Base-by-base conservation (phyloP, 2,888 invertebrate species). In the Drosophila melanosoma region DNA sequence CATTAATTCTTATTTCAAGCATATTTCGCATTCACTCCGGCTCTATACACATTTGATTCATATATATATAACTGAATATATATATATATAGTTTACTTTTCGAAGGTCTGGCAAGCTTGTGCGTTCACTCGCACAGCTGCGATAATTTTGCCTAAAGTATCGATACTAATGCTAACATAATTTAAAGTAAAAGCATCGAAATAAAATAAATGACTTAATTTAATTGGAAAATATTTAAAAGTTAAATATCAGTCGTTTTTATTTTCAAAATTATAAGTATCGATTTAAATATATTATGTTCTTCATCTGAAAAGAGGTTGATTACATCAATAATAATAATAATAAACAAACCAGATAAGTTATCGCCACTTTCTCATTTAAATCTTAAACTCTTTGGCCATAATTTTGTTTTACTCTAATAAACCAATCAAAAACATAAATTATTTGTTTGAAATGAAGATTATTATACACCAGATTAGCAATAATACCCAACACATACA, bases 1-100 rank as follows among this genome's bases (percentile, higher is more conserved):
- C 36, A 45, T 65, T 74, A 61, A 76, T 56, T 81, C 33, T 33
- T 57, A 15, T 56, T 48, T 29, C 35, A 60, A 57, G 56, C 79
- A 79, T 78, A 71, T 72, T 76, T 62, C 7, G 51, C 40, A 40
- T 20, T 61, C 48, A 60, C 60, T 49, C 17, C 29, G 38, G 53
- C 42, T 33, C 12, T 36, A 48, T 3, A 51, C 54, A 36, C 36
- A 36, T 32, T 38, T 26, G n/a, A 15, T 11, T 35, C 23, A 62
- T 65, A 66, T 69, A 26, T 15, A 51, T 66, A 17, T 32, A n/a
- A n/a, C n/a, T n/a, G n/a, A n/a, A n/a, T n/a, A n/a, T n/a, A n/a
- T n/a, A n/a, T n/a, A n/a, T n/a, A n/a, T n/a, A n/a, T n/a, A n/a
- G n/a, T n/a, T n/a, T 42, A 6, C 29, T 38, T 54, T 71, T 70